These are phyloP conservation scores for Crax fasciolata DNA, from an alignment of 2,797 vertebrate genomes.

Conservation along the genomic window DNA sequence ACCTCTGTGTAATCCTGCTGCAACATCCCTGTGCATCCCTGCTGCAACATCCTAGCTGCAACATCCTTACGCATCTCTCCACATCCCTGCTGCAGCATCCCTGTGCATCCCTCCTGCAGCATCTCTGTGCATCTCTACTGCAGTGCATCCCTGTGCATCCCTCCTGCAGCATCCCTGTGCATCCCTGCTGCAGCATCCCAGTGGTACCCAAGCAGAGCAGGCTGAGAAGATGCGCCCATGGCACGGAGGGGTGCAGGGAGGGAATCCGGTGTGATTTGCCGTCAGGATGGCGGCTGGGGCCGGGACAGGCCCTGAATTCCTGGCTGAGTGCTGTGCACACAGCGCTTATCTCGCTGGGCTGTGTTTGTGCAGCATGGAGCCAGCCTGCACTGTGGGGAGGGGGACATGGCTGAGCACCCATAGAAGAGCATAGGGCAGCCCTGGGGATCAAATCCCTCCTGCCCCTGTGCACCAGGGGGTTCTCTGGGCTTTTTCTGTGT, in stretches of 20 bases:
- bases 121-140: no score
- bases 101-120: no score
- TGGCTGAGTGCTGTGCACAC: conserved; percentile 17
- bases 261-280: not conserved
- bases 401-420: accelerated
- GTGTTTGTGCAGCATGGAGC: conserved; percentile 16
- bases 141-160: no score
- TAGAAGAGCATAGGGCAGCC: accelerated
- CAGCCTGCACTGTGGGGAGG: accelerated
- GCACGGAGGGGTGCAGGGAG: accelerated
- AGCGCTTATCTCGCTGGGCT: not conserved
- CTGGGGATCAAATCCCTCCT: not conserved
- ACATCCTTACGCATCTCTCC: not conserved
- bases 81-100: not conserved
- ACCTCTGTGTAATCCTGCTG: not conserved
- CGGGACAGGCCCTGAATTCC: not conserved
- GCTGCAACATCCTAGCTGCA: not conserved
- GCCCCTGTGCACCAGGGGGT: accelerated
- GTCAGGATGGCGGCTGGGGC: accelerated
- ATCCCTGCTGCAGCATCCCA: not conserved
- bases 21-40: not conserved
- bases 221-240: accelerated
- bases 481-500: not conserved
- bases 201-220: accelerated
- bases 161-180: not conserved